These are phyloP conservation scores for Zosterops lateralis DNA, from an alignment of 2,113 vertebrate species.

Conservation along the genomic window DNA sequence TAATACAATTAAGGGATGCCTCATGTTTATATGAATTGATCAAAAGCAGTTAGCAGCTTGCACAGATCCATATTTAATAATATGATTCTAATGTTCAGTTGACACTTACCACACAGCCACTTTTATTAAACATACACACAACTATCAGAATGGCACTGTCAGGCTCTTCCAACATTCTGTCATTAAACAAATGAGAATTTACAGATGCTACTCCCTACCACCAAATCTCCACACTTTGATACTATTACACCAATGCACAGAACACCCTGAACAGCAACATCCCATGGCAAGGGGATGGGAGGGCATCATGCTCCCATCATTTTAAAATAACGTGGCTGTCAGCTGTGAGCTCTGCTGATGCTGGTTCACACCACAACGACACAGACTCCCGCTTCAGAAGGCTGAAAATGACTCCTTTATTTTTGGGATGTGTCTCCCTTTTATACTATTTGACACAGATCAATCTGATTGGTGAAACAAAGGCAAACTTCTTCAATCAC, in stretches of 20 bases:
- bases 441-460: no score
- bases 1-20: neutral
- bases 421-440: no score
- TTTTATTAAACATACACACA: neutral
- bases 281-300: neutral
- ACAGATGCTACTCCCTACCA: neutral
- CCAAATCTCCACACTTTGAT: neutral
- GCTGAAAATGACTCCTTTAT: no score
- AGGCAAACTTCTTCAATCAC: no score
- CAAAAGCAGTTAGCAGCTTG: neutral
- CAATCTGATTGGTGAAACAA: no score
- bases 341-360: neutral
- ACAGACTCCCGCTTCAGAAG: no score
- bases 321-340: neutral
- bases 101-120: neutral
- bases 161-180: neutral
- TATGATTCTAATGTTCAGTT: neutral
- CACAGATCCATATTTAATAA: constrained; percentile 26
- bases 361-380: no score
- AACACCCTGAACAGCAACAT: neutral
- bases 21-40: neutral
- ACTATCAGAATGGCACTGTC: neutral
- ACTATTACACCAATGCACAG: neutral
- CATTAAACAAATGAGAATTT: neutral
- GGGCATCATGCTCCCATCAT: neutral